Base-by-base conservation (phyloP, 1,140 invertebrate genomes). In the Sitophilus oryzae region DNA sequence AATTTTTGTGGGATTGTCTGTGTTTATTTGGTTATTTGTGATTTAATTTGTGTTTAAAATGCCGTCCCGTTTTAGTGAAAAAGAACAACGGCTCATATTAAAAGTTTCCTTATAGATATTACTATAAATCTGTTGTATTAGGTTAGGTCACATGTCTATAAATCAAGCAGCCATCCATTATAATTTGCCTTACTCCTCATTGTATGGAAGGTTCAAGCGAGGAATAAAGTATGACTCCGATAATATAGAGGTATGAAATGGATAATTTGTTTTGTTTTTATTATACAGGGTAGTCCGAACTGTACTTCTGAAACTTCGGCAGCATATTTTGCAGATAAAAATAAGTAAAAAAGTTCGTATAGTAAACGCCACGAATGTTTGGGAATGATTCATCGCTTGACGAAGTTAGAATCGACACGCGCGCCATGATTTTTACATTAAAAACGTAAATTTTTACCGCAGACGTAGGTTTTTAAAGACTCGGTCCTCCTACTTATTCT, bases 151-250 rank as follows among this genome's bases (percentile, higher is more conserved):
- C 64, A 91, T 93, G 89, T 91, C 88, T 56, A 92, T 93, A 64
- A 93, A 92, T 73, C 89, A 92, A 74, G 90, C 90, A 42, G 88
- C 89, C n/a, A 92, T 92, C 59, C 89, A 92, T 67, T 92, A 85
- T 69, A 92, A 92, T 73, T 74, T 93, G 62, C 90, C 90, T 19
- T 93, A 93, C 70, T 91, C 88, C 19, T 92, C 89, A 11, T 73
- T 93, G 10, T 93, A 92, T 66, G 89, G 89, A 1, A 79, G 90
- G 34, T 91, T 92, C 71, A 92, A 92, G 68, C 76, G 88, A 15
- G 86, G 85, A 64, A 86, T 69, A 16, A 76, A 76, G 62, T 76
- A 74, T 42, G 74, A 75, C 40, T 67, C 72, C 15, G 73, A 71
- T 35, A 68, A 67, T 38, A 65, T 65, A 21, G 65, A 70, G 35